Conservation (phyloP, 2,113 vertebrate genomes). For the Gopherus evgoodei region DNA sequence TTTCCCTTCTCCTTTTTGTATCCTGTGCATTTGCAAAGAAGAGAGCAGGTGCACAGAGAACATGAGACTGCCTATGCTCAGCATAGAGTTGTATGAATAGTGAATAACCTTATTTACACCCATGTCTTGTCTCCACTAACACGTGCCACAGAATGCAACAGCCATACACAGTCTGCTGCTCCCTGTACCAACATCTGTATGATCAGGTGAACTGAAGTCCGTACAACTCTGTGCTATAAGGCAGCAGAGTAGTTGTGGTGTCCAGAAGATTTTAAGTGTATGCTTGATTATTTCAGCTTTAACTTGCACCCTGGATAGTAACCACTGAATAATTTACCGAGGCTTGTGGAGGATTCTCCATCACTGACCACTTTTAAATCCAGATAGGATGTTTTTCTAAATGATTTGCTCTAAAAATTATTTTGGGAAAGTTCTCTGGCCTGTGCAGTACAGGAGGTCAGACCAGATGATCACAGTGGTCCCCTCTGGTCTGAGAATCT, state of each 20-base stretch:
- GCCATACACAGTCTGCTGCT: not conserved
- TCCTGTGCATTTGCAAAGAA: not conserved
- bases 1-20: not conserved
- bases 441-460: not conserved
- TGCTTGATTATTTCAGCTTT: not conserved
- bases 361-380: not conserved
- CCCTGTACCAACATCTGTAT: not conserved
- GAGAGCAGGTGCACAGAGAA: not conserved
- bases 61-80: not conserved
- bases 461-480: not conserved
- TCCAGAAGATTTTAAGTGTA: not conserved
- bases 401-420: not conserved
- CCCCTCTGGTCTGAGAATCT: not conserved
- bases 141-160: not conserved
- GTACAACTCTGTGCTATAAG: not conserved
- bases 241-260: not conserved
- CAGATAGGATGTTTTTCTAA: not conserved
- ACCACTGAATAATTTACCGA: not conserved
- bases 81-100: not conserved
- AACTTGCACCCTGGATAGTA: not conserved
- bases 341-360: not conserved
- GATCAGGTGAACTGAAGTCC: not conserved
- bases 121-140: not conserved
- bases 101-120: not conserved
- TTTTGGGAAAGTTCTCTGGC: not conserved